These are phyloP conservation scores for Rhabdomys pumilio DNA, from an alignment of 2,797 vertebrate genomes.

Conservation along the genomic window DNA sequence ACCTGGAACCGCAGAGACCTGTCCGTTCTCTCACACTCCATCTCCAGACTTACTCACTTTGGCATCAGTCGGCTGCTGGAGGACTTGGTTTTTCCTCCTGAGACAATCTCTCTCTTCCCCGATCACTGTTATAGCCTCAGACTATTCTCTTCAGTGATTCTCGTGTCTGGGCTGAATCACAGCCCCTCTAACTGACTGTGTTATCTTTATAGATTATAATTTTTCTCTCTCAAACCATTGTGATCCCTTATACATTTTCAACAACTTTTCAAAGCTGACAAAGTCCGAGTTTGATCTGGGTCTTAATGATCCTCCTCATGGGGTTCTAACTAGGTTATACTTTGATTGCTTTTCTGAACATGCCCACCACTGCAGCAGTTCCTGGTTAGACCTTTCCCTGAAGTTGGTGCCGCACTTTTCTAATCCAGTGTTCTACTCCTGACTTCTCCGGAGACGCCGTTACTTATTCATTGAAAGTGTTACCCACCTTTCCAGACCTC, in stretches of 20 bases:
- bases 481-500: slow-evolving; percentile 7
- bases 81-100: not conserved
- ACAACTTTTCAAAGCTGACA: not conserved
- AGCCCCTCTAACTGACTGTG: not conserved
- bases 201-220: not conserved
- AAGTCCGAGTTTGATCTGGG: not conserved
- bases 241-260: not conserved
- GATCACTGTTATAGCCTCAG: not conserved
- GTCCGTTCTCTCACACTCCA: not conserved
- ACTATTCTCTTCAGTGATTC: too few relatives aligned
- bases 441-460: not conserved
- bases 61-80: too few relatives aligned
- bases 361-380: too few relatives aligned
- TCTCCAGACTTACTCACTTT: not conserved
- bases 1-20: not conserved
- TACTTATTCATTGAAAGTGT: slow-evolving; percentile 5
- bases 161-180: not conserved
- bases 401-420: not conserved
- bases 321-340: not conserved
- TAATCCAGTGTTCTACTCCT: not conserved
- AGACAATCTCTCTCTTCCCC: not conserved
- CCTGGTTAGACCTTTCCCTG: not conserved
- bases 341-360: slow-evolving; percentile 32
- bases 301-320: not conserved
- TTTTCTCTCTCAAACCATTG: slow-evolving; percentile 25